Evolutionary conservation across 2,113 vertebrate species (phyloP).

Genomic region (Pseudopipra pipra): DNA sequence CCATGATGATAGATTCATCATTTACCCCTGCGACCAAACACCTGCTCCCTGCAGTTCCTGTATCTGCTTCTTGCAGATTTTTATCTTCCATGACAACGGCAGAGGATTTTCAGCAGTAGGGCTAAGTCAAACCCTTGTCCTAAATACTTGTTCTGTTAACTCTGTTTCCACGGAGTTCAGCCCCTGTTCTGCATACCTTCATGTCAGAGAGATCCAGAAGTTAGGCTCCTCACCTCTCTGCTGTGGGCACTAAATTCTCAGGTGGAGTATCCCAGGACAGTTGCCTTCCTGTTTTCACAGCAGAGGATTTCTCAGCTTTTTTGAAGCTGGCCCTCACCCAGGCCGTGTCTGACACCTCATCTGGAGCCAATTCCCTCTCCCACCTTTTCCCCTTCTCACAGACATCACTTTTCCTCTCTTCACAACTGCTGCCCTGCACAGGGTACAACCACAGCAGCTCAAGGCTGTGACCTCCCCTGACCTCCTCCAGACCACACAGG

Average conservation of each 20-base stretch:
- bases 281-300: background rate
- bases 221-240: background rate
- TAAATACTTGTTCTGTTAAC: background rate
- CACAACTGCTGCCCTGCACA: fast-evolving
- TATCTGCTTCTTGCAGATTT: background rate
- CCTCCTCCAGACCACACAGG: no score
- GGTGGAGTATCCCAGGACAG: background rate
- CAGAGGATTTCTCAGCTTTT: background rate
- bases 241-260: background rate
- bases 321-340: background rate
- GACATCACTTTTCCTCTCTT: background rate
- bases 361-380: background rate
- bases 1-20: background rate
- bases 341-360: background rate
- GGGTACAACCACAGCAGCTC: fast-evolving
- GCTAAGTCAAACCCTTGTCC: background rate
- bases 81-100: background rate
- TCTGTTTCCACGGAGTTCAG: background rate
- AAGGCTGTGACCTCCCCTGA: background rate
- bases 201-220: background rate
- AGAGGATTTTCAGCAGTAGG: background rate
- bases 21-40: background rate
- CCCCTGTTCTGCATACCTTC: fast-evolving
- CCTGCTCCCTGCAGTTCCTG: background rate
- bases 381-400: background rate